Conservation (phyloP, 2,797 vertebrate species). For the Clarias fuscus region DNA sequence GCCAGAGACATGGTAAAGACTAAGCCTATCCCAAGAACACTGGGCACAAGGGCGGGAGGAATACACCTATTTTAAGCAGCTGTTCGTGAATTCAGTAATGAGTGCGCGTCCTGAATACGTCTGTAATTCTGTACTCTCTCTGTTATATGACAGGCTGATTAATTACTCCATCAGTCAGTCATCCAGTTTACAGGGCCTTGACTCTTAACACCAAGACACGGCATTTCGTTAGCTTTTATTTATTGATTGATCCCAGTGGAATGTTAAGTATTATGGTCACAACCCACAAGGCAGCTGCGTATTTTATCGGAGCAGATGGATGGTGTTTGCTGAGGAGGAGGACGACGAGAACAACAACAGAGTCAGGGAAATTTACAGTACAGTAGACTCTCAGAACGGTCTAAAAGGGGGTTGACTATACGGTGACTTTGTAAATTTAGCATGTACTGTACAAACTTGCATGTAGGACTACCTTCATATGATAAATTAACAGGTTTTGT, state of each 20-base stretch:
- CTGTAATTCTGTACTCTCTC: neutral
- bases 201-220: neutral
- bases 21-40: neutral
- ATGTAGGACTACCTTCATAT: too few species aligned
- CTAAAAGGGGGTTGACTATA: neutral
- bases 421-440: neutral
- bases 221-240: conserved; percentile 10
- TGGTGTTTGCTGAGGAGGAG: neutral
- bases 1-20: neutral
- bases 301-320: neutral
- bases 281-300: neutral
- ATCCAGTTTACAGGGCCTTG: neutral
- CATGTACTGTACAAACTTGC: neutral
- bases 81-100: neutral
- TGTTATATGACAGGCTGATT: neutral
- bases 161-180: conserved; percentile 1
- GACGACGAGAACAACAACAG: neutral
- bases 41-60: neutral
- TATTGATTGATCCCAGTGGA: conserved; percentile 1
- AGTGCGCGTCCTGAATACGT: neutral
- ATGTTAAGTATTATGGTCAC: conserved; percentile 7
- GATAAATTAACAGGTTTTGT: too few species aligned
- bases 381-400: neutral
- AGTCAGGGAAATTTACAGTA: neutral
- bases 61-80: neutral